Percentiles rank a stretch among this genome's conserved stretches.
Conservation (phyloP, 2,113 vertebrate species). For the Struthio camelus region DNA sequence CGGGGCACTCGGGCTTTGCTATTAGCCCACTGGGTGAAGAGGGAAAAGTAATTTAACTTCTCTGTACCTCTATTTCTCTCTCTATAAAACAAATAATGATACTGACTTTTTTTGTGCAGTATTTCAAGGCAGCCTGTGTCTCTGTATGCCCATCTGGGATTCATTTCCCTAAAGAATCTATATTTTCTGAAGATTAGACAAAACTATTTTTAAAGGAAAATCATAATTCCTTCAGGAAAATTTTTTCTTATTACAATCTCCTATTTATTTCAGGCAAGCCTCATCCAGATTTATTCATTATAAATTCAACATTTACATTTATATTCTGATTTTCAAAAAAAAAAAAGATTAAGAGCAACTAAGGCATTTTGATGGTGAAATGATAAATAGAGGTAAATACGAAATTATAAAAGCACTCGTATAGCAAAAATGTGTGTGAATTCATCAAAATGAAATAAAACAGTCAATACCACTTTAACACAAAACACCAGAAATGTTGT, state of each 20-base stretch:
- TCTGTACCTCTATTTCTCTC: background rate
- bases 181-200: background rate
- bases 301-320: background rate
- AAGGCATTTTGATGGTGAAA: background rate
- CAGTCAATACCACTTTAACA: constrained; percentile 7
- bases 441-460: background rate
- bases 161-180: background rate
- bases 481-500: background rate
- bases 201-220: background rate
- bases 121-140: constrained; percentile 4
- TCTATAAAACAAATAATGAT: background rate
- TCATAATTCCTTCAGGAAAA: background rate
- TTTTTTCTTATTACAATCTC: background rate
- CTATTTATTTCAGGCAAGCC: background rate
- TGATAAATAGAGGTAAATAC: background rate
- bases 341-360: background rate
- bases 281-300: background rate
- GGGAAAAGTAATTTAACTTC: background rate
- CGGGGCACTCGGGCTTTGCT: background rate
- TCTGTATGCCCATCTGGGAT: background rate
- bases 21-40: background rate
- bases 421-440: background rate
- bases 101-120: background rate
- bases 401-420: background rate
- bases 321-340: background rate